phyloP scores from a whole-genome alignment of 2,113 vertebrate genomes.

The Siphamia tubifer region DNA sequence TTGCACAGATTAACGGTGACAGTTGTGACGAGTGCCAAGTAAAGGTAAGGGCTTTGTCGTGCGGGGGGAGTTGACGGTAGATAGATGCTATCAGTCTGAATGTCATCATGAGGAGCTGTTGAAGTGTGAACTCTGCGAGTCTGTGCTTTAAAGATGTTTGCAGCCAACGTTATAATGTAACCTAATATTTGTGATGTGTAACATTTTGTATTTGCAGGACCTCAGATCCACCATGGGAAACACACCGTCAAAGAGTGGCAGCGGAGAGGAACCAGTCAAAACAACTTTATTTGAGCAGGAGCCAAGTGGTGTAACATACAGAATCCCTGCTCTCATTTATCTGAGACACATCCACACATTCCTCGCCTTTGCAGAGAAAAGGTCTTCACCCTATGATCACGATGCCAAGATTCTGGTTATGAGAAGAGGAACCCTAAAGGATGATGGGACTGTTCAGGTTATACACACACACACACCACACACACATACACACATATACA shows the following conservation, averaged over 20 bases:
- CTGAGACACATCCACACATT: slow-evolving; percentile 76
- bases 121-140: slow-evolving; percentile 49
- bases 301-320: slow-evolving; percentile 79
- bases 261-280: slow-evolving; percentile 58
- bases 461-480: not conserved
- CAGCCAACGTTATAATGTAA: not conserved
- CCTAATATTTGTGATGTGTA: not conserved
- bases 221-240: slow-evolving; percentile 65
- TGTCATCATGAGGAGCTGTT: slow-evolving; percentile 29
- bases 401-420: slow-evolving; percentile 87
- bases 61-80: not conserved
- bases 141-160: slow-evolving; percentile 18
- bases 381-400: slow-evolving; percentile 77
- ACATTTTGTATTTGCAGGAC: slow-evolving; percentile 34
- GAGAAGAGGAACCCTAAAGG: slow-evolving; percentile 79
- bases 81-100: not conserved
- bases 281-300: slow-evolving; percentile 83
- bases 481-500: too few species aligned
- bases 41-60: slow-evolving; percentile 48
- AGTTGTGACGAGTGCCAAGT: slow-evolving; percentile 35
- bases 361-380: slow-evolving; percentile 91
- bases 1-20: not conserved
- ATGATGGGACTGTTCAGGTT: slow-evolving; percentile 80
- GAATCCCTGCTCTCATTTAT: slow-evolving; percentile 90
- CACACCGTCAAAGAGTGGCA: slow-evolving; percentile 52